These are phyloP conservation scores for Mirounga angustirostris DNA, from an alignment of 2,113 vertebrate species.

Conservation along the genomic window DNA sequence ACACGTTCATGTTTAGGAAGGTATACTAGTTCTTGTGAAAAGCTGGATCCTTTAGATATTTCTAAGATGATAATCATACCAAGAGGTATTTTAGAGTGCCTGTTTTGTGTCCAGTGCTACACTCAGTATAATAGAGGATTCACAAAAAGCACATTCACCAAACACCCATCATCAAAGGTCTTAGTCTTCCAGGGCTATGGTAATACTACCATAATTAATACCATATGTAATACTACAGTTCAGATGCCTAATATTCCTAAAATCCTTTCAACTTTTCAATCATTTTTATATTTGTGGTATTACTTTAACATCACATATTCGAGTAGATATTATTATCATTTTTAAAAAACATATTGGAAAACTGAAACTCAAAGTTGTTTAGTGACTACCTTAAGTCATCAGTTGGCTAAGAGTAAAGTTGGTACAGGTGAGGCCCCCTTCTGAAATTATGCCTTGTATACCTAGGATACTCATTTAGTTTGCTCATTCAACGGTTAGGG, in stretches of 20 bases:
- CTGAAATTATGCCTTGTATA: background rate
- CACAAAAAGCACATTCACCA: background rate
- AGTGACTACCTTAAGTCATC: background rate
- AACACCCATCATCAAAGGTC: background rate
- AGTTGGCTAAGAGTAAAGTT: background rate
- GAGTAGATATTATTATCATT: background rate
- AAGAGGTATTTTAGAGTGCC: background rate
- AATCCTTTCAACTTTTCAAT: constrained; percentile 3
- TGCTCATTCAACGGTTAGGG: background rate
- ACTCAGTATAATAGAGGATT: background rate
- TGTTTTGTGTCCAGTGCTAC: background rate
- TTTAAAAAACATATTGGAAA: background rate
- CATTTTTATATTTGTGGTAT: background rate
- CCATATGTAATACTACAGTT: background rate
- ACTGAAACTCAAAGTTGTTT: background rate
- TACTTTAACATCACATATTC: constrained; percentile 27
- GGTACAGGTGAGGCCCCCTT: background rate
- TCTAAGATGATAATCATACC: background rate
- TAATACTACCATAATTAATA: background rate
- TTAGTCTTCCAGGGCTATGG: background rate
- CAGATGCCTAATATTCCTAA: background rate
- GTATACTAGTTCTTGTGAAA: background rate
- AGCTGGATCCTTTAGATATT: constrained; percentile 22
- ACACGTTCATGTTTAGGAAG: background rate
- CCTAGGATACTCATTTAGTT: background rate